Percentiles rank a stretch among this genome's conserved stretches.
These are phyloP conservation scores for Drosophila pegasa DNA, from an alignment of 2,888 invertebrate genomes.

Conservation along the genomic window DNA sequence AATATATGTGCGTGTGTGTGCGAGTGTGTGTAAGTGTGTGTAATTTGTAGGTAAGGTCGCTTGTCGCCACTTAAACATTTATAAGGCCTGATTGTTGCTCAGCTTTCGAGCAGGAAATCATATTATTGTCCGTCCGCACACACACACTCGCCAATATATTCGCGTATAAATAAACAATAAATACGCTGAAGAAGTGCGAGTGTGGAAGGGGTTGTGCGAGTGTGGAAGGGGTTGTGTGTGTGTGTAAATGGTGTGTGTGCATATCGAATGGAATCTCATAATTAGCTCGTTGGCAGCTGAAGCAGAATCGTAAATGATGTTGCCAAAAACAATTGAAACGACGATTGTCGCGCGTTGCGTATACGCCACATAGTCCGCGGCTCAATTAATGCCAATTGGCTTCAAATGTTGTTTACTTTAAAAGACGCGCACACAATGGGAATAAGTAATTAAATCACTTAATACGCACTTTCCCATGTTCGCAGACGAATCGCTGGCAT, in stretches of 20 bases:
- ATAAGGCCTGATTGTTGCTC: constrained; percentile 29
- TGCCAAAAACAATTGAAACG: not conserved
- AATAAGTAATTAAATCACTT: constrained; percentile 5
- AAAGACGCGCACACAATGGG: not conserved
- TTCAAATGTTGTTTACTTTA: not conserved
- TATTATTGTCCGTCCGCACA: constrained; percentile 13
- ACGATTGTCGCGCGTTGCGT: constrained; percentile 8
- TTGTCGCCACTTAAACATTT: constrained; percentile 30
- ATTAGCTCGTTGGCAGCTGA: constrained; percentile 1
- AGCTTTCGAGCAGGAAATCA: constrained; percentile 22
- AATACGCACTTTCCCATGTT: not conserved
- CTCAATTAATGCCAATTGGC: not conserved
- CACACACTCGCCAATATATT: not conserved
- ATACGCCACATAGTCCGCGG: constrained; percentile 29
- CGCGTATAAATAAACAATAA: constrained; percentile 4
- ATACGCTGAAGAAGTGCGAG: not conserved
- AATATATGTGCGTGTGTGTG: not conserved
- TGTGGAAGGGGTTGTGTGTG: too few relatives aligned
- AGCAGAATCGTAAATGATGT: constrained; percentile 20
- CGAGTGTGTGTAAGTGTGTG: not conserved
- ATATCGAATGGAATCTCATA: constrained; percentile 3
- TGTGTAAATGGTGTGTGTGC: not conserved
- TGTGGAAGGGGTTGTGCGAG: too few relatives aligned
- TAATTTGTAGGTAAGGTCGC: not conserved
- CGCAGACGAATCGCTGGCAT: not conserved